Percentiles rank a stretch among this genome's conserved stretches.
Evolutionary conservation across 2,888 invertebrate genomes (phyloP).

Genomic region (Ichneumoninae sp.): DNA sequence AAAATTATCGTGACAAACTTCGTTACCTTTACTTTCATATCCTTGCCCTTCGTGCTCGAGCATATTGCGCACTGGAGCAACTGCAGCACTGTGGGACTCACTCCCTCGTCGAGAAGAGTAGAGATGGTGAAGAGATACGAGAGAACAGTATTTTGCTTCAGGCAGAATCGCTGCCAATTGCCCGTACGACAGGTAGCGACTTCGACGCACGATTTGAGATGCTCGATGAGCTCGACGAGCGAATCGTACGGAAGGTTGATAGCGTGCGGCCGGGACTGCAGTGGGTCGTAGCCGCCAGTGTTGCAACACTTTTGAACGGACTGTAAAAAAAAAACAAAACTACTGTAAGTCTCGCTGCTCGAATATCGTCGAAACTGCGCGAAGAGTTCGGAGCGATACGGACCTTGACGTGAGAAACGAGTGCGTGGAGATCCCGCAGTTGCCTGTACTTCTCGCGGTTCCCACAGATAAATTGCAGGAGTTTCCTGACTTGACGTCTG

Average conservation of each 20-base stretch:
- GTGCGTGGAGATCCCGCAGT: constrained; percentile 95
- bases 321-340: constrained; percentile 71
- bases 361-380: neutral
- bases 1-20: constrained; percentile 37
- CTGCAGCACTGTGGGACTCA: constrained; percentile 95
- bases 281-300: constrained; percentile 86
- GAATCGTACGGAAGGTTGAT: constrained; percentile 92
- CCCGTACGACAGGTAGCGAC: constrained; percentile 95
- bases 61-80: constrained; percentile 96
- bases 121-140: constrained; percentile 94
- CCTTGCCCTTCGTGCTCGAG: constrained; percentile 83
- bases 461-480: constrained; percentile 96
- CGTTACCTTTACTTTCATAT: constrained; percentile 77
- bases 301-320: constrained; percentile 86
- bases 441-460: constrained; percentile 98
- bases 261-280: constrained; percentile 84
- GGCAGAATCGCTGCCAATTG: constrained; percentile 97
- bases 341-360: constrained; percentile 75
- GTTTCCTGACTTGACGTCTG: constrained; percentile 95
- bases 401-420: constrained; percentile 94
- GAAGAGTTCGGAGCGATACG: constrained; percentile 22
- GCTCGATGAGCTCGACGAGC: constrained; percentile 97
- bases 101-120: constrained; percentile 93
- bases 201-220: constrained; percentile 96
- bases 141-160: constrained; percentile 90